Evolutionary conservation across 2,797 vertebrate species (phyloP).

Genomic region (Microctenopoma lineatum): DNA sequence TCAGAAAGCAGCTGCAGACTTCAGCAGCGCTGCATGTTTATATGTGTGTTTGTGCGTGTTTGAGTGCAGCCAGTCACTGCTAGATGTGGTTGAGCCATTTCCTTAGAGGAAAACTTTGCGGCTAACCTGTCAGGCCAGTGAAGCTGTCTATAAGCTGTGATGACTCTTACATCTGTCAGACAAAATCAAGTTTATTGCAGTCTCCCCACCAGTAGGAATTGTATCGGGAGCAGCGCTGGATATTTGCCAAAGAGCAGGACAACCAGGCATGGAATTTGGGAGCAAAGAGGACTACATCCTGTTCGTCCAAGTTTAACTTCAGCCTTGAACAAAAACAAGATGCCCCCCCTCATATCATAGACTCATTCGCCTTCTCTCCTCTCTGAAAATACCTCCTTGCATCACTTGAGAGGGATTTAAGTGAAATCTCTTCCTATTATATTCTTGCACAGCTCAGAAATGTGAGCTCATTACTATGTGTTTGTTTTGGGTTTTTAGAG

Average conservation of each 20-base stretch:
- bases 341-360: slow-evolving; percentile 21
- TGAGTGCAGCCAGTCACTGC: slow-evolving; percentile 47
- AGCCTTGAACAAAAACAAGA: slow-evolving; percentile 67
- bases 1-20: slow-evolving; percentile 39
- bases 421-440: slow-evolving; percentile 58
- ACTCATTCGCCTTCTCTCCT: slow-evolving; percentile 7
- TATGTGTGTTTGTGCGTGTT: slow-evolving; percentile 38
- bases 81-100: slow-evolving; percentile 75
- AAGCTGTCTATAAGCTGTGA: slow-evolving; percentile 52
- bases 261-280: slow-evolving; percentile 31
- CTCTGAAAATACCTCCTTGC: slow-evolving; percentile 52
- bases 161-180: slow-evolving; percentile 75
- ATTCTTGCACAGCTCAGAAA: slow-evolving; percentile 43
- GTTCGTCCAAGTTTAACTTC: slow-evolving; percentile 58
- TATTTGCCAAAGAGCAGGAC: slow-evolving; percentile 48
- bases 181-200: slow-evolving; percentile 51
- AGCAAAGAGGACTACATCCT: slow-evolving; percentile 62
- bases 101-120: slow-evolving; percentile 68
- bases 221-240: slow-evolving; percentile 31
- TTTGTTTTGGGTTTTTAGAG: slow-evolving; percentile 60
- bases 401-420: slow-evolving; percentile 53
- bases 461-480: slow-evolving; percentile 52
- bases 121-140: slow-evolving; percentile 67
- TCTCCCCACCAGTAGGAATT: slow-evolving; percentile 30
- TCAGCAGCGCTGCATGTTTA: slow-evolving; percentile 37